These are phyloP conservation scores for Congeria kusceri DNA, from an alignment of 2,888 invertebrate genomes.

Conservation along the genomic window DNA sequence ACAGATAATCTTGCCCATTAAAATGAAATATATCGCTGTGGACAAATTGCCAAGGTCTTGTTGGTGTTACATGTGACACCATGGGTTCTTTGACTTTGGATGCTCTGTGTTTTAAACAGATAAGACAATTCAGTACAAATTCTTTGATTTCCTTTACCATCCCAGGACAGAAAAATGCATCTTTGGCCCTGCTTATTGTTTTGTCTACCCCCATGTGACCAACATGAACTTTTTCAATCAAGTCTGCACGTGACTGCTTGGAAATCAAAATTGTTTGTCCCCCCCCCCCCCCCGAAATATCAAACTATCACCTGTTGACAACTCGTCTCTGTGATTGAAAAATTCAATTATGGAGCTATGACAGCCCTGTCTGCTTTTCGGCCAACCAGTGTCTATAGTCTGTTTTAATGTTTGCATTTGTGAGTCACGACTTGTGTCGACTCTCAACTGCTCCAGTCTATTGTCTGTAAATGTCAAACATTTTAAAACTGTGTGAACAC, in stretches of 20 bases:
- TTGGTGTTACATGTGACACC: slow-evolving; percentile 38
- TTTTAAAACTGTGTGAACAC: slow-evolving; percentile 25
- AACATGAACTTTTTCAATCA: slow-evolving; percentile 29
- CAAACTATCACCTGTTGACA: slow-evolving; percentile 33
- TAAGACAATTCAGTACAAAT: slow-evolving; percentile 48
- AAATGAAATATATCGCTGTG: slow-evolving; percentile 62
- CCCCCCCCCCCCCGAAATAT: slow-evolving; percentile 60
- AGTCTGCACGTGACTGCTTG: slow-evolving; percentile 13
- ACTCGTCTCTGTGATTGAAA: slow-evolving; percentile 50
- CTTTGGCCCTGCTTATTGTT: slow-evolving; percentile 22
- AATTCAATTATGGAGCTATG: slow-evolving; percentile 18
- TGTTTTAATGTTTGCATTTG: slow-evolving; percentile 28
- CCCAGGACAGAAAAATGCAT: slow-evolving; percentile 54
- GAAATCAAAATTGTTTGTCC: slow-evolving; percentile 50
- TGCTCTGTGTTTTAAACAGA: slow-evolving; percentile 35
- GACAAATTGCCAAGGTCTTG: slow-evolving; percentile 51
- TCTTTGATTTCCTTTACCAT: slow-evolving; percentile 56
- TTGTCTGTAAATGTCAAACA: slow-evolving; percentile 26
- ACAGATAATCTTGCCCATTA: slow-evolving; percentile 52
- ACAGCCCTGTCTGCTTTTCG: slow-evolving; percentile 25
- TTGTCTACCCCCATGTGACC: slow-evolving; percentile 37
- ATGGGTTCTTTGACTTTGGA: slow-evolving; percentile 57
- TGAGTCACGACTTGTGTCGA: slow-evolving; percentile 23
- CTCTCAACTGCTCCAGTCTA: slow-evolving; percentile 26
- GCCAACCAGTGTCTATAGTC: slow-evolving; percentile 31